Evolutionary conservation across 2,113 vertebrate genomes (phyloP).

Genomic region (Ailurus styani): DNA sequence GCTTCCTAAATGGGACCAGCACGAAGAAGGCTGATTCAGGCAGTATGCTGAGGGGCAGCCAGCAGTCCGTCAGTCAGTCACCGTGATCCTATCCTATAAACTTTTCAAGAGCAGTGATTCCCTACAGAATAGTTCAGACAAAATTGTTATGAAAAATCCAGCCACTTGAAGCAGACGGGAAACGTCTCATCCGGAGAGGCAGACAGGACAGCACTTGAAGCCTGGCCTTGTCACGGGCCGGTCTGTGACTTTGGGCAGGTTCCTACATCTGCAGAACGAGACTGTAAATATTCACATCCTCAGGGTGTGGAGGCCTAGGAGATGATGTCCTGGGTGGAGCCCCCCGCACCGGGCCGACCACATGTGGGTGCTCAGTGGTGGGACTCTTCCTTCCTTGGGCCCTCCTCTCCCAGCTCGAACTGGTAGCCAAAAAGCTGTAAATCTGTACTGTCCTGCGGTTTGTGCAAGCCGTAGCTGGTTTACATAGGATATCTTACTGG

Average conservation of each 20-base stretch:
- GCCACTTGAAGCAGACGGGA: background rate
- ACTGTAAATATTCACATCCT: background rate
- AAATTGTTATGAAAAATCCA: background rate
- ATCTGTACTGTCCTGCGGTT: background rate
- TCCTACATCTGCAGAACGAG: background rate
- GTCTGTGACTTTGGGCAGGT: background rate
- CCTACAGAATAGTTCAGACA: background rate
- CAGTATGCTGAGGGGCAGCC: background rate
- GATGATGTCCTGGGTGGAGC: background rate
- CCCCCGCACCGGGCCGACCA: fast-evolving
- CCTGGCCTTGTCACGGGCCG: background rate
- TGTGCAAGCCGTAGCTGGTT: background rate
- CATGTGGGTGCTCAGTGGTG: fast-evolving
- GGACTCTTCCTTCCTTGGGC: background rate
- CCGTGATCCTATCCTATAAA: background rate
- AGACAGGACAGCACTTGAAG: background rate
- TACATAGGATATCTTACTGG: background rate
- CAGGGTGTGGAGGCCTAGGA: background rate
- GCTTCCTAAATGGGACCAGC: background rate
- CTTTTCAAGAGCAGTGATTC: background rate
- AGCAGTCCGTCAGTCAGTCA: background rate
- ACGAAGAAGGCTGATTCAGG: background rate
- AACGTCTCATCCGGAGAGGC: background rate
- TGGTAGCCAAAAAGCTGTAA: background rate
- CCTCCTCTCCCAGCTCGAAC: background rate